phyloP scores from a whole-genome alignment of 2,797 vertebrate species.

The Pseudochirops cupreus region DNA sequence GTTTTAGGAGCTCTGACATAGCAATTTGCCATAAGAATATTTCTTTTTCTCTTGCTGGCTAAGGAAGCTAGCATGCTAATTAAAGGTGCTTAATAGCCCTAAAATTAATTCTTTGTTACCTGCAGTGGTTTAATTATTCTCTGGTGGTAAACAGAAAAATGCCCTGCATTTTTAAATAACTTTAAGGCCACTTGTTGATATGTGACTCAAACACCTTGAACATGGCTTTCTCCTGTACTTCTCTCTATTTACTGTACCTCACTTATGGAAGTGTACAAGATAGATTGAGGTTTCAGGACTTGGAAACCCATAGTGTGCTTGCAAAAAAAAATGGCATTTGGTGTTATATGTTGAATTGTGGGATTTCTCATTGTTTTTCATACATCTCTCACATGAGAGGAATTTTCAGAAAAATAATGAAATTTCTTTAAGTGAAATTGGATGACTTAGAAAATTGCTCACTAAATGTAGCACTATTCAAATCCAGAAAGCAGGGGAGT shows the following conservation, averaged over 20 bases:
- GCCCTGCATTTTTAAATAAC: conserved; percentile 45
- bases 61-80: conserved; percentile 71
- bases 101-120: conserved; percentile 77
- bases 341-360: background rate
- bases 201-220: conserved; percentile 7
- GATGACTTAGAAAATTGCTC: conserved; percentile 1
- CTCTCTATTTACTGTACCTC: background rate
- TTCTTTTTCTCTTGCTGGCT: conserved; percentile 50
- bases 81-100: conserved; percentile 70
- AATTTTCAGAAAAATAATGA: conserved; percentile 40
- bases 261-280: background rate
- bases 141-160: conserved; percentile 49
- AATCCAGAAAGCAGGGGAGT: conserved; percentile 14
- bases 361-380: background rate
- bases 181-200: background rate
- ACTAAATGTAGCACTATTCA: conserved; percentile 5
- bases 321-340: background rate
- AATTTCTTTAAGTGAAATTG: conserved; percentile 3
- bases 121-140: conserved; percentile 72
- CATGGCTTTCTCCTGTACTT: conserved; percentile 28
- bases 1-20: conserved; percentile 57
- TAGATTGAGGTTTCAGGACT: background rate
- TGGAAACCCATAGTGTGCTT: background rate
- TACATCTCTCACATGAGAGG: background rate
- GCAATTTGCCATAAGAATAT: conserved; percentile 55